These are phyloP conservation scores for Protobothrops mucrosquamatus DNA, from an alignment of 2,113 vertebrate genomes.

Conservation along the genomic window DNA sequence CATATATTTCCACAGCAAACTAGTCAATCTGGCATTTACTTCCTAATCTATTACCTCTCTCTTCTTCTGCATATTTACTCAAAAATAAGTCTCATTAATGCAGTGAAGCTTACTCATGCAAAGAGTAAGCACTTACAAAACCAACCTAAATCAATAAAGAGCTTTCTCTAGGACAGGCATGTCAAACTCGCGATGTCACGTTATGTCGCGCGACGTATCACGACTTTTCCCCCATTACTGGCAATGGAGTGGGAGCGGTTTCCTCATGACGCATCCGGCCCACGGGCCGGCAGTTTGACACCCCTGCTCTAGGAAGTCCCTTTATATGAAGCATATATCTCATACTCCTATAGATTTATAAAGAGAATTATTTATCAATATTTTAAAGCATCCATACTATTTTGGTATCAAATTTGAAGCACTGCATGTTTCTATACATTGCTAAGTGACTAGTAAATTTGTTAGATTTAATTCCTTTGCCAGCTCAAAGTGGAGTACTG, in stretches of 20 bases:
- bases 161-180: not conserved
- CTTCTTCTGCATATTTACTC: not conserved
- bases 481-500: not conserved
- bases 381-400: not conserved
- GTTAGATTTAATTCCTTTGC: not conserved
- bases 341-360: not conserved
- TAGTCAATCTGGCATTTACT: not conserved
- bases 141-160: not conserved
- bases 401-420: not conserved
- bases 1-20: not conserved
- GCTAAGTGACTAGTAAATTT: not conserved
- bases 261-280: too few relatives aligned
- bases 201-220: too few relatives aligned
- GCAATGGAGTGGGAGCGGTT: too few relatives aligned
- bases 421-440: not conserved
- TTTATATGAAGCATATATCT: not conserved
- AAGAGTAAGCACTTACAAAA: not conserved
- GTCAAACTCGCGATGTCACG: too few relatives aligned
- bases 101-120: not conserved
- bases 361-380: not conserved
- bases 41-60: not conserved
- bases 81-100: not conserved
- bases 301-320: not conserved
- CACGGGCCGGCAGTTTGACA: too few relatives aligned
- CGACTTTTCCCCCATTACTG: too few relatives aligned